Conservation (phyloP, 1,140 invertebrate species). For the Zaprionus inermis region DNA sequence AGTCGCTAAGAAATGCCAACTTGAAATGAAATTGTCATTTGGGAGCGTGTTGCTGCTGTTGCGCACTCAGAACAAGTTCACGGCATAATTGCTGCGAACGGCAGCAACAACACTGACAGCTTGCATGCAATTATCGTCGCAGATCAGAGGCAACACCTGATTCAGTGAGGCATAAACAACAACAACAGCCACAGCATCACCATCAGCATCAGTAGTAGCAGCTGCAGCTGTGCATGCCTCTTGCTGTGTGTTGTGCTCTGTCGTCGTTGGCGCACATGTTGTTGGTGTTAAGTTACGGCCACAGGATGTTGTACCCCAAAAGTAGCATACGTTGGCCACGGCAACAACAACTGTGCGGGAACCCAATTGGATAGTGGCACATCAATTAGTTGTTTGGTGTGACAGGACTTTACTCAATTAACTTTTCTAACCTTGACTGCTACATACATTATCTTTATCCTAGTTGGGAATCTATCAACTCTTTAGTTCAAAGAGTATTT, state of each 20-base stretch:
- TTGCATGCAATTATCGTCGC: slow-evolving; percentile 78
- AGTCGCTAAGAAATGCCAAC: slow-evolving; percentile 20
- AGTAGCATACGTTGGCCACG: background rate
- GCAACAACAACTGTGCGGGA: background rate
- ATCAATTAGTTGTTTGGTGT: background rate
- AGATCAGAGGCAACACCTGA: slow-evolving; percentile 81
- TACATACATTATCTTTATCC: background rate
- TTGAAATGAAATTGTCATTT: slow-evolving; percentile 80
- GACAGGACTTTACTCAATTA: background rate
- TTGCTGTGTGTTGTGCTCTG: slow-evolving; percentile 34
- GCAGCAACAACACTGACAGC: slow-evolving; percentile 47
- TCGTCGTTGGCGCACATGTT: slow-evolving; percentile 64
- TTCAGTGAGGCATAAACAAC: slow-evolving; percentile 75
- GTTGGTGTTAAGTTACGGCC: slow-evolving; percentile 63
- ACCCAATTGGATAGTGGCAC: background rate
- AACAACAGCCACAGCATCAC: background rate
- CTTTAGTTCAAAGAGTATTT: no score
- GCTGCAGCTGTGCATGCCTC: slow-evolving; percentile 7
- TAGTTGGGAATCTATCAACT: no score
- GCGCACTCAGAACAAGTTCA: slow-evolving; percentile 75
- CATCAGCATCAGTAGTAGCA: background rate
- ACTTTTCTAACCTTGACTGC: background rate
- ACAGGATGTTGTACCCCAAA: slow-evolving; percentile 58
- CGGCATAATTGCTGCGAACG: slow-evolving; percentile 72
- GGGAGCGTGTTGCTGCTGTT: slow-evolving; percentile 55